phyloP scores from a whole-genome alignment of 2,888 invertebrate species.

The Spialia ferax region DNA sequence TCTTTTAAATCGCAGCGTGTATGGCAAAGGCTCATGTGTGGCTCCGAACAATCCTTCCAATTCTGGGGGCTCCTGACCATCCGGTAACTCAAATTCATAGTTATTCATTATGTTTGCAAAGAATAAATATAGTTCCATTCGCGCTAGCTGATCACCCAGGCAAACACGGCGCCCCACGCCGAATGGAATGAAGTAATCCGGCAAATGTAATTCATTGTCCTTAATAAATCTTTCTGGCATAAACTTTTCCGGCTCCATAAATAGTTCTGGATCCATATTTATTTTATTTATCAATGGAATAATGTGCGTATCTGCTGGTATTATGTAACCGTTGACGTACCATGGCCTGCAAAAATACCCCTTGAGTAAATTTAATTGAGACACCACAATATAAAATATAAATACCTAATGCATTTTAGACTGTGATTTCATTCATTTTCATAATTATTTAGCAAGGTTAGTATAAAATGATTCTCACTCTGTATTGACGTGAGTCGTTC shows the following conservation, averaged over 20 bases:
- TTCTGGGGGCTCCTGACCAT: constrained; percentile 89
- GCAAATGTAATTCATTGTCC: constrained; percentile 89
- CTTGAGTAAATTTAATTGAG: not conserved
- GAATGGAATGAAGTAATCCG: constrained; percentile 94
- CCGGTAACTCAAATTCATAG: constrained; percentile 89
- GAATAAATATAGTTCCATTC: constrained; percentile 94
- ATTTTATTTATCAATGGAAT: constrained; percentile 93
- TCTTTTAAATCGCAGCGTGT: constrained; percentile 48
- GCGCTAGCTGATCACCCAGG: constrained; percentile 92
- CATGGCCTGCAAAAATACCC: constrained; percentile 87
- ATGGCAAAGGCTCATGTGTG: constrained; percentile 90
- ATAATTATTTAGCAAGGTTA: not conserved
- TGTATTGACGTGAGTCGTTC: constrained; percentile 93
- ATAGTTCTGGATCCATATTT: constrained; percentile 93
- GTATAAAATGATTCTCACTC: constrained; percentile 84
- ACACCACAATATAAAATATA: not conserved
- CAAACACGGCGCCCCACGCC: constrained; percentile 95
- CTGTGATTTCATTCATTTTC: not conserved
- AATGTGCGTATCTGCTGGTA: constrained; percentile 92
- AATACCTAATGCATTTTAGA: not conserved
- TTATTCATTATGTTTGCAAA: constrained; percentile 92
- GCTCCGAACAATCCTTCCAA: constrained; percentile 91
- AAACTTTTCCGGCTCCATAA: constrained; percentile 93
- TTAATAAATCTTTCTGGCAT: constrained; percentile 92
- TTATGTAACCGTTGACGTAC: constrained; percentile 75